Conservation (phyloP, 2,113 vertebrate genomes). For the Tor tambroides region DNA sequence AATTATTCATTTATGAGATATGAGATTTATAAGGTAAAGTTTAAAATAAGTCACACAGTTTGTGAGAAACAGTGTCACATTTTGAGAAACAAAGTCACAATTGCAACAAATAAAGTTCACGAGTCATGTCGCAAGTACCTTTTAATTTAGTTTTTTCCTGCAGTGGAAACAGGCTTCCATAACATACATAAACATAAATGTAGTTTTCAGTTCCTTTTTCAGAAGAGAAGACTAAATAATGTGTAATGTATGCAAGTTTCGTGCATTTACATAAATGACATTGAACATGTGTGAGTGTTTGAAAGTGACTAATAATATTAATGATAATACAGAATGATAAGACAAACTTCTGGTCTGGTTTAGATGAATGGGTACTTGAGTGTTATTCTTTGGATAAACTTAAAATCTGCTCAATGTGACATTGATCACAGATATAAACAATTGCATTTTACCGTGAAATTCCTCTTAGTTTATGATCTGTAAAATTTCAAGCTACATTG, state of each 20-base stretch:
- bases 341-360: not conserved
- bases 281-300: not conserved
- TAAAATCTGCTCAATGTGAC: not conserved
- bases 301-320: slow-evolving; percentile 1
- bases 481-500: not conserved
- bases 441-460: not conserved
- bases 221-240: not conserved
- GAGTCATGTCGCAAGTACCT: not conserved
- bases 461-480: slow-evolving; percentile 19
- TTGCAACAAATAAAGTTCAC: no score
- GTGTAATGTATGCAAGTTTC: not conserved
- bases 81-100: not conserved
- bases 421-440: not conserved
- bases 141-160: not conserved
- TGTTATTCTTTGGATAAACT: slow-evolving; percentile 1
- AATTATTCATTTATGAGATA: not conserved
- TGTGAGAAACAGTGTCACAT: not conserved
- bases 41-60: not conserved
- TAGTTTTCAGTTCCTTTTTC: not conserved
- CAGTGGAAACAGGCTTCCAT: not conserved
- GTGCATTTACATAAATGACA: not conserved
- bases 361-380: not conserved
- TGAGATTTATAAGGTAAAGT: not conserved
- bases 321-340: not conserved
- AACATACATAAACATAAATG: not conserved